Percentiles rank a stretch among this genome's conserved stretches.
Conservation (phyloP, 2,888 invertebrate genomes). For the Diploptera punctata region DNA sequence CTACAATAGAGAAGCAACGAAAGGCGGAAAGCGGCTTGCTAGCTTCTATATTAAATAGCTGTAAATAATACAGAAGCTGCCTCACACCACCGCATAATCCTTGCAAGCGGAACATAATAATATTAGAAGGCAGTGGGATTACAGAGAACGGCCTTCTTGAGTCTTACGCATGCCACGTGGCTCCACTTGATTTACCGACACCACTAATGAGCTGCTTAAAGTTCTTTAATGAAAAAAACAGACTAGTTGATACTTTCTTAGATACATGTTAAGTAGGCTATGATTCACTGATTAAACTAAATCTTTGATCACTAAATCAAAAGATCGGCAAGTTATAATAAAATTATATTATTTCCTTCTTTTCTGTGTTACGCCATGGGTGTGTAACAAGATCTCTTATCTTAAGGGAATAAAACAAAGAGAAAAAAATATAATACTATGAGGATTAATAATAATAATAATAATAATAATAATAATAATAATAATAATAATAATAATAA, state of each 20-base stretch:
- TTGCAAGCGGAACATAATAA: constrained; percentile 10
- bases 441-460: background rate
- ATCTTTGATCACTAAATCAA: too few relatives aligned
- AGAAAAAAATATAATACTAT: background rate
- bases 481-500: background rate
- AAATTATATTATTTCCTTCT: too few relatives aligned
- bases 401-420: background rate
- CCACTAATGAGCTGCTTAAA: background rate
- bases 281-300: too few relatives aligned
- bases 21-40: background rate
- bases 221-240: constrained; percentile 1
- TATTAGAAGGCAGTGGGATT: constrained; percentile 16
- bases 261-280: too few relatives aligned
- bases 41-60: constrained; percentile 14
- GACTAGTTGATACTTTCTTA: too few relatives aligned
- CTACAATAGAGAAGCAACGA: constrained; percentile 17
- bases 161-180: background rate
- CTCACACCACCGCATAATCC: background rate
- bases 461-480: background rate
- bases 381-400: too few relatives aligned
- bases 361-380: too few relatives aligned
- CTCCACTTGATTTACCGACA: background rate
- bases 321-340: too few relatives aligned
- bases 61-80: constrained; percentile 11
- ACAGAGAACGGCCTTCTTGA: constrained; percentile 5